These are phyloP conservation scores for Eriosoma lanigerum DNA, from an alignment of 1,140 invertebrate species.

Conservation along the genomic window DNA sequence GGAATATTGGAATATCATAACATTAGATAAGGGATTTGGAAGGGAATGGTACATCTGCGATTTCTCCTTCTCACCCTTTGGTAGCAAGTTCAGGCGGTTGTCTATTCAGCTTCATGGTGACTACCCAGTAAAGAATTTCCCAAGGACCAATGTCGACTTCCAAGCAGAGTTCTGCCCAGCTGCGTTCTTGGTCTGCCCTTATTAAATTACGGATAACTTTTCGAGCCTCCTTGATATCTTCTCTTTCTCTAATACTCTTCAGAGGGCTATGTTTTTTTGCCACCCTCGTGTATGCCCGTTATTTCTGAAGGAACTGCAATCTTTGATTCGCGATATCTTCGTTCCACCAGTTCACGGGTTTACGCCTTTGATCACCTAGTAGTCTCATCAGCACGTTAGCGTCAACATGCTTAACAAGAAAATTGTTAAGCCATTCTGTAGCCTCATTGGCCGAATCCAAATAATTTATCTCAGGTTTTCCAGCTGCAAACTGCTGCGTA, in stretches of 20 bases:
- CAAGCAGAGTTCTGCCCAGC: not conserved
- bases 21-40: no score
- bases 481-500: no score
- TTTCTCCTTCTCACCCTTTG: not conserved
- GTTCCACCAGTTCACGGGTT: not conserved
- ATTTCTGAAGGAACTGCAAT: no score
- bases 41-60: not conserved
- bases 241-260: not conserved
- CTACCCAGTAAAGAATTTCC: not conserved
- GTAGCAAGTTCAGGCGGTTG: not conserved
- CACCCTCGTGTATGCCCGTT: not conserved
- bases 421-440: not conserved
- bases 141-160: constrained; percentile 8
- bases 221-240: not conserved
- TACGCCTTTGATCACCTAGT: not conserved
- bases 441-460: not conserved
- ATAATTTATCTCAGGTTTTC: no score
- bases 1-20: no score
- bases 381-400: not conserved
- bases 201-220: not conserved
- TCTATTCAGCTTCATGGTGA: not conserved
- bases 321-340: not conserved
- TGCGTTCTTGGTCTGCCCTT: not conserved
- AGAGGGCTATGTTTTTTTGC: not conserved
- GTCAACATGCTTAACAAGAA: not conserved